phyloP scores from a whole-genome alignment of 1,140 invertebrate genomes.

The Drosophila tsacasi region DNA sequence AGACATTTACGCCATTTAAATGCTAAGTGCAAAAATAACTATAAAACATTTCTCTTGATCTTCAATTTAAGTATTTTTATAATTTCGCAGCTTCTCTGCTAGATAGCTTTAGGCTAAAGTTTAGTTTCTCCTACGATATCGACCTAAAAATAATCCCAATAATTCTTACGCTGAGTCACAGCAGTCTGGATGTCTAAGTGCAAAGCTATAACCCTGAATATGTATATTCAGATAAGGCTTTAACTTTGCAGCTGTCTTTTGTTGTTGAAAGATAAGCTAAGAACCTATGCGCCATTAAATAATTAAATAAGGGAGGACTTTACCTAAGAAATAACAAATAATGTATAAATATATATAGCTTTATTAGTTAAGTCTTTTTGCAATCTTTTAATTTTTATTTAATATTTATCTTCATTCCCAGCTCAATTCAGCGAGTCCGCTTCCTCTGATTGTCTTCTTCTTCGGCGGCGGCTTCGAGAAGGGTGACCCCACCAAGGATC shows the following conservation, averaged over 20 bases:
- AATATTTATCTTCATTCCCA: conserved; percentile 9
- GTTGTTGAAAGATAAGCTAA: not conserved
- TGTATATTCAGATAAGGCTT: conserved; percentile 14
- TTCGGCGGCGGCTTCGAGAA: conserved; percentile 89
- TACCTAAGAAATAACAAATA: not conserved
- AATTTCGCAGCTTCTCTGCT: not conserved
- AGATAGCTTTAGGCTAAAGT: not conserved
- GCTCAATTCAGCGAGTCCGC: conserved; percentile 41
- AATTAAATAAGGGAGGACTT: not conserved
- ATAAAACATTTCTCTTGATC: no score
- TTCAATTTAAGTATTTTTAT: not conserved
- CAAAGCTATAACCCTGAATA: conserved; percentile 1
- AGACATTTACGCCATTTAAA: no score
- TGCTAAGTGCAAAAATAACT: not conserved
- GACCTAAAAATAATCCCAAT: not conserved
- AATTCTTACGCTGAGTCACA: not conserved
- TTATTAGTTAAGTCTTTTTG: not conserved
- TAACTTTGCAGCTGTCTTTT: not conserved
- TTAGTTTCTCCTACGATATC: not conserved
- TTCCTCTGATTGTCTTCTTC: conserved; percentile 85
- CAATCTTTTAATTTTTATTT: not conserved
- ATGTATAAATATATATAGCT: no score
- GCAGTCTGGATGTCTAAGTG: not conserved
- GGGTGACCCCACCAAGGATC: conserved; percentile 81
- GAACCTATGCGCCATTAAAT: not conserved